These are phyloP conservation scores for Dendrocincla tyrannina DNA, from an alignment of 2,797 vertebrate genomes.

Conservation along the genomic window DNA sequence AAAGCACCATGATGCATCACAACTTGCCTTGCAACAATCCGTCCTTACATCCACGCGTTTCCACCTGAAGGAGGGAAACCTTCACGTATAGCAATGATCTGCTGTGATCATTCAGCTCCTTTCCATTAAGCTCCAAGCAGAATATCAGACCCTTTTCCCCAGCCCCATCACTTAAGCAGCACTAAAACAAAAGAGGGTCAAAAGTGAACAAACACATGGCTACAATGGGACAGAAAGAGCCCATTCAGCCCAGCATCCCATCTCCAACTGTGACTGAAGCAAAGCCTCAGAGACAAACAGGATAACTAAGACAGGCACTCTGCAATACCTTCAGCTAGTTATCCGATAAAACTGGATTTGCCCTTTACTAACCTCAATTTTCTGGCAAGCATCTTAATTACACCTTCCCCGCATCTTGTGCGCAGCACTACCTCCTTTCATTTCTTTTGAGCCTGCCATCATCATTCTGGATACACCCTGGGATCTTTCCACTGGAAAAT, in stretches of 20 bases:
- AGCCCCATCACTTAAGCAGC: fast-evolving
- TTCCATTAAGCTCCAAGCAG: background rate
- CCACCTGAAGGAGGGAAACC: background rate
- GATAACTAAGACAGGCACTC: background rate
- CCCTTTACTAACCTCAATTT: background rate
- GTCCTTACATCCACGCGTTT: background rate
- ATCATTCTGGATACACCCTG: background rate
- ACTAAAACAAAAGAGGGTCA: background rate
- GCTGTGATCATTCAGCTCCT: background rate
- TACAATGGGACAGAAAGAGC: background rate
- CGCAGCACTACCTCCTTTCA: background rate
- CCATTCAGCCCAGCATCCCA: background rate
- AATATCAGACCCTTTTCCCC: fast-evolving
- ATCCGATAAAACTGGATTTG: background rate
- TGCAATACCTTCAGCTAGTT: background rate
- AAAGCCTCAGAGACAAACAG: background rate
- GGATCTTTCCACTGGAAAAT: background rate
- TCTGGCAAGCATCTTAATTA: background rate
- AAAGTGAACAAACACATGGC: background rate
- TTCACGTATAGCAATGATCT: background rate
- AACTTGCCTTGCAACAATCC: background rate
- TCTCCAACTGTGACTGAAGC: background rate
- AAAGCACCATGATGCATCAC: background rate
- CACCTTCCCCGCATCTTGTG: background rate
- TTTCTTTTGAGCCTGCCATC: background rate